Conservation (phyloP, 2,888 invertebrate species). For the Napeogenes sylphis region DNA sequence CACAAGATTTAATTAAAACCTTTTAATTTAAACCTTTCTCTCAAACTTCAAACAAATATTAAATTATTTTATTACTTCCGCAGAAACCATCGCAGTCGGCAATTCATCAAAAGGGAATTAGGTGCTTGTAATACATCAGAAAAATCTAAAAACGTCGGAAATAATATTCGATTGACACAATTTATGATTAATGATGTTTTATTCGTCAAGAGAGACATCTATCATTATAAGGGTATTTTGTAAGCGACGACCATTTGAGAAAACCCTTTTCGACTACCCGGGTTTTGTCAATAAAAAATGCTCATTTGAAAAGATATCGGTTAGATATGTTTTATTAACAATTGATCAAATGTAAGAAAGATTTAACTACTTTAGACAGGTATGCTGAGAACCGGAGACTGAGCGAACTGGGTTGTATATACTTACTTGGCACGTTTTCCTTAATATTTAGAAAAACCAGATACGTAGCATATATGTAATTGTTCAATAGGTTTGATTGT, state of each 20-base stretch:
- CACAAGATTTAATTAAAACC: no score
- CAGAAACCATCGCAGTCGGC: constrained; percentile 13
- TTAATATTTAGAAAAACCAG: no score
- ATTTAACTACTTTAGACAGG: no score
- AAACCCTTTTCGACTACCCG: background rate
- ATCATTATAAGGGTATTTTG: constrained; percentile 31
- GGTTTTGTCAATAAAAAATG: background rate
- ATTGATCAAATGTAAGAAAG: no score
- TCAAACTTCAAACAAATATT: constrained; percentile 2
- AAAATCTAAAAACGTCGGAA: constrained; percentile 18
- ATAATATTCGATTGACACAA: constrained; percentile 29
- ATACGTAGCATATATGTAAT: no score
- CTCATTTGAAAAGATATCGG: background rate
- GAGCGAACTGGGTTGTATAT: no score
- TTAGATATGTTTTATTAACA: background rate
- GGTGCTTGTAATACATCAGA: constrained; percentile 14
- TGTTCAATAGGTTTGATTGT: no score
- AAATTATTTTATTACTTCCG: constrained; percentile 10
- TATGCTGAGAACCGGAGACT: no score
- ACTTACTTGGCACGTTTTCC: no score
- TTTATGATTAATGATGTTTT: constrained; percentile 62
- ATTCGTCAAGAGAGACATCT: constrained; percentile 36
- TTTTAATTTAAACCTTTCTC: no score
- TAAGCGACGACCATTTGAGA: background rate
- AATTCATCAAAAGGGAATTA: constrained; percentile 20